Percentiles rank a stretch among this genome's conserved stretches.
Conservation (phyloP, 2,888 invertebrate genomes). For the Caenorhabditis auriculariae region DNA sequence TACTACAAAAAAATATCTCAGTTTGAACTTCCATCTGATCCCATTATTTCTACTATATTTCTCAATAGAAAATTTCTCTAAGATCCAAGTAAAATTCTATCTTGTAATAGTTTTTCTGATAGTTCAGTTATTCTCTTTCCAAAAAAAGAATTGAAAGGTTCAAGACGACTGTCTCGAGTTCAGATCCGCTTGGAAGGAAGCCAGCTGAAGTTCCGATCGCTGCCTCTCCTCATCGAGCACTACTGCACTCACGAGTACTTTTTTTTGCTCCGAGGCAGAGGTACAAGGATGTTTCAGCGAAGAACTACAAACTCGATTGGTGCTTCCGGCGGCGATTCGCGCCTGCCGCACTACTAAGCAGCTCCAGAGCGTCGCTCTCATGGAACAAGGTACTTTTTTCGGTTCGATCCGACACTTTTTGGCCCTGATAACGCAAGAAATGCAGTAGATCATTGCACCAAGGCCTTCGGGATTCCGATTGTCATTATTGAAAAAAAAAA, state of each 20-base stretch:
- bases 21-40: background rate
- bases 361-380: constrained; percentile 82
- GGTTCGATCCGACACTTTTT: background rate
- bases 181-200: constrained; percentile 84
- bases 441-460: background rate
- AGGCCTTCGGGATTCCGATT: background rate
- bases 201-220: constrained; percentile 86
- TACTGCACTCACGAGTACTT: constrained; percentile 85
- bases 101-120: too few relatives aligned
- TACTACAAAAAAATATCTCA: background rate
- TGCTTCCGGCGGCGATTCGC: constrained; percentile 80
- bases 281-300: constrained; percentile 3
- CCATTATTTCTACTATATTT: constrained; percentile 4
- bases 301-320: constrained; percentile 86
- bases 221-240: constrained; percentile 87
- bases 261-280: background rate
- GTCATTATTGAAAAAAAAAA: too few relatives aligned
- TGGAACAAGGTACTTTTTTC: constrained; percentile 72
- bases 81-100: too few relatives aligned
- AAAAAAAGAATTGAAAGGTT: background rate
- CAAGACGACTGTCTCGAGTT: constrained; percentile 1
- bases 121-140: background rate
- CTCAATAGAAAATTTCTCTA: too few relatives aligned
- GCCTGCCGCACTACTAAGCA: constrained; percentile 87
- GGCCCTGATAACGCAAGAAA: background rate